Conservation (phyloP, 1,140 invertebrate species). For the Heliconius himera region DNA sequence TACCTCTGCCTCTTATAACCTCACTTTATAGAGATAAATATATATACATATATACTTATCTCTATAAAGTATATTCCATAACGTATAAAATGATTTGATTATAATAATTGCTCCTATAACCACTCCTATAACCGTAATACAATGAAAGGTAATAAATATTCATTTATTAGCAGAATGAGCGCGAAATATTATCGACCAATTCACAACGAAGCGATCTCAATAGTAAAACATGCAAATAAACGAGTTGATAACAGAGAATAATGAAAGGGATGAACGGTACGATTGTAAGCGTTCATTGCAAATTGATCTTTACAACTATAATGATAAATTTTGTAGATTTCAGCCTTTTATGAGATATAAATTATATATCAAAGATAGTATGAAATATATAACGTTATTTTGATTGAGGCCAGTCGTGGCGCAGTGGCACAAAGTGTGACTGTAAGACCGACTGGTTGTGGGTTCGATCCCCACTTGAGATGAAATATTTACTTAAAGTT, state of each 20-base stretch:
- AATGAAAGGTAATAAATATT: slow-evolving; percentile 3
- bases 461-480: no score
- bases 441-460: no score
- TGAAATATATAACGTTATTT: background rate
- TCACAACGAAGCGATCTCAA: slow-evolving; percentile 32
- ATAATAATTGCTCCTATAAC: background rate
- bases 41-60: no score
- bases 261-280: slow-evolving; percentile 23
- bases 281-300: slow-evolving; percentile 13
- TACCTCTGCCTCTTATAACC: no score
- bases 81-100: background rate
- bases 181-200: slow-evolving; percentile 31
- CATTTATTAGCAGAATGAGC: slow-evolving; percentile 24
- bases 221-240: slow-evolving; percentile 37
- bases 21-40: no score
- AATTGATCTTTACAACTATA: background rate
- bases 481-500: no score
- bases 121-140: background rate
- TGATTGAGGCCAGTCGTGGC: no score
- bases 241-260: slow-evolving; percentile 26
- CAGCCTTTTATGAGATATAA: background rate
- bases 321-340: background rate
- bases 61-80: no score
- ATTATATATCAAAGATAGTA: background rate
- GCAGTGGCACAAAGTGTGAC: no score